Base-by-base conservation (phyloP, 2,888 invertebrate genomes). In the Hydrotaea diabolus region DNA sequence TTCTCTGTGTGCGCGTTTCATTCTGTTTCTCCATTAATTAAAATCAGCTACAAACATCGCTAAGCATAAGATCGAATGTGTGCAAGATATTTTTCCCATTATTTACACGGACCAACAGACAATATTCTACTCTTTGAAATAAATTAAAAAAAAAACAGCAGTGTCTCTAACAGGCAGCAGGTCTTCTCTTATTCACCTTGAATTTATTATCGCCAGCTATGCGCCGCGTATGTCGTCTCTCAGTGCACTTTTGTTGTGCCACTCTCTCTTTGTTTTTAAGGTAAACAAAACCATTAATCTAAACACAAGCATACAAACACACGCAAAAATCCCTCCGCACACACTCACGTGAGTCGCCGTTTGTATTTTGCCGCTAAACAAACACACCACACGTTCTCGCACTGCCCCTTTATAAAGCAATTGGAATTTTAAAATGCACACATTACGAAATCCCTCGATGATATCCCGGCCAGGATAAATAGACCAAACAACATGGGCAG, bases 111-210 rank as follows among this genome's bases (percentile, higher is more conserved):
- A n/a, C n/a, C n/a, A 49, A 49, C 31, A 49, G n/a, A 49, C n/a
- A n/a, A 49, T 39, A n/a, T 49, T n/a, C 49, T 49, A 49, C n/a
- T 49, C 49, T 49, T n/a, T 49, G 49, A 49, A 49, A n/a, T 49
- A 49, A 49, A 49, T 49, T 49, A 49, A 49, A n/a, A 49, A 31
- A 31, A 31, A 31, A 31, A 31, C 2, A 13, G 1, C n/a, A n/a
- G 49, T 49, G n/a, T 49, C n/a, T 49, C n/a, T n/a, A 49, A n/a
- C n/a, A n/a, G 31, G 49, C n/a, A n/a, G 31, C 2, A 31, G 31
- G 3, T 49, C 49, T 15, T n/a, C n/a, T 5, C n/a, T 49, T 49
- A 7, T 49, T 49, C 49, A 49, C 49, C 49, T 49, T 49, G 49
- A 49, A 49, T 49, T 49, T 49, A 49, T 49, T 49, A 49, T 8